phyloP scores from a whole-genome alignment of 2,888 invertebrate species.

The Lepidocyrtoides sp. region DNA sequence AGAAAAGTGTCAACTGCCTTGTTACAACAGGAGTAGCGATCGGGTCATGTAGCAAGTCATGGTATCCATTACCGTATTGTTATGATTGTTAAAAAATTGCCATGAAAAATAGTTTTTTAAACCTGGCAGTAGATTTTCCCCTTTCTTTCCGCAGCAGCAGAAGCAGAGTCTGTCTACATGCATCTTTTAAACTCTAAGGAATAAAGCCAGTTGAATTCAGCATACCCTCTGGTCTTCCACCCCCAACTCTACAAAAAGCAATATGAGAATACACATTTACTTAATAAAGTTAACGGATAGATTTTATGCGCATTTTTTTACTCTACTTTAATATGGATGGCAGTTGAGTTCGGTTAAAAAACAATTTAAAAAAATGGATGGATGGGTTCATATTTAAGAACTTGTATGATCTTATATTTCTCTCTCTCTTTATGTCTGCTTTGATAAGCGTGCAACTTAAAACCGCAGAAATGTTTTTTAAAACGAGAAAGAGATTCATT shows the following conservation, averaged over 20 bases:
- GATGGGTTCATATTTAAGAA: slow-evolving; percentile 5
- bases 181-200: neutral
- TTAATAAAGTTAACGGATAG: slow-evolving; percentile 49
- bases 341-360: slow-evolving; percentile 41
- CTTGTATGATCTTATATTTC: slow-evolving; percentile 46
- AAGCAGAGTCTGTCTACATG: slow-evolving; percentile 46
- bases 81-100: slow-evolving; percentile 74
- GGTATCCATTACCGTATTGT: slow-evolving; percentile 69
- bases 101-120: slow-evolving; percentile 50
- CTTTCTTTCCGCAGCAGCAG: neutral
- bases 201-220: neutral
- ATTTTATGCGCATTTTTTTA: slow-evolving; percentile 48
- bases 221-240: slow-evolving; percentile 31
- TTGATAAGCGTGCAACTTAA: slow-evolving; percentile 81
- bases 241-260: slow-evolving; percentile 31
- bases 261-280: neutral
- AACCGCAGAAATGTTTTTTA: slow-evolving; percentile 80
- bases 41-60: slow-evolving; percentile 76
- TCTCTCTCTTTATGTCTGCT: neutral
- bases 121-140: slow-evolving; percentile 7
- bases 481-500: slow-evolving; percentile 22
- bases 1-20: no score
- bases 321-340: neutral
- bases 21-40: slow-evolving; percentile 5
- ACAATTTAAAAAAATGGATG: neutral